These are phyloP conservation scores for Drosophila ananassae DNA, from an alignment of 1,140 invertebrate genomes.

Conservation along the genomic window DNA sequence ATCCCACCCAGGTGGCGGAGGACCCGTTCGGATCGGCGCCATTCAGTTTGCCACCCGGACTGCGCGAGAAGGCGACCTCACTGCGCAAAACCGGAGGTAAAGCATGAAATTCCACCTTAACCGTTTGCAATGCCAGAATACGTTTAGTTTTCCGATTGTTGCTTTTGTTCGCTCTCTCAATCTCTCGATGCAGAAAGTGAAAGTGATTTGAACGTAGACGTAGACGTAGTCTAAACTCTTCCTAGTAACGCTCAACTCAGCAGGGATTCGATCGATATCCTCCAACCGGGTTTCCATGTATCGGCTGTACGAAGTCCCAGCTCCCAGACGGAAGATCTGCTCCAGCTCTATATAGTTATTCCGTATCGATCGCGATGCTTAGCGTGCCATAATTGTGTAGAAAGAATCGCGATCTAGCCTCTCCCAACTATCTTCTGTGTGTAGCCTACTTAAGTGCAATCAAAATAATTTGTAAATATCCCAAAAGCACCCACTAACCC, in stretches of 20 bases:
- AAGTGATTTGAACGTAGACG: conserved; percentile 79
- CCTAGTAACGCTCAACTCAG: conserved; percentile 66
- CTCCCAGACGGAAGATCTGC: conserved; percentile 29
- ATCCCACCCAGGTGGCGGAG: conserved; percentile 84
- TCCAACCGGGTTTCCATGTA: conserved; percentile 14
- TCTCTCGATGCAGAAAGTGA: conserved; percentile 80
- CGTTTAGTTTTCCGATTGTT: conserved; percentile 81
- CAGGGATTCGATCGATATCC: conserved; percentile 25
- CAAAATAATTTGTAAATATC: conserved; percentile 54
- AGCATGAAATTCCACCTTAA: conserved; percentile 85
- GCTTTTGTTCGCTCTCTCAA: conserved; percentile 81
- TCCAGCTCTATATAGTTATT: conserved; percentile 28
- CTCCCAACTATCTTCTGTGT: not conserved
- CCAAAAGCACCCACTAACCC: conserved; percentile 36
- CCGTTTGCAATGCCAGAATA: conserved; percentile 71
- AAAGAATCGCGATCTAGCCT: conserved; percentile 10
- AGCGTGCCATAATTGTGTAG: conserved; percentile 58
- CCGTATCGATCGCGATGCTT: conserved; percentile 20
- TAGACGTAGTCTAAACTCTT: conserved; percentile 79
- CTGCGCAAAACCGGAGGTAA: conserved; percentile 86
- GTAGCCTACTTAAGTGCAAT: conserved; percentile 50
- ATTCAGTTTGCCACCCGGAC: conserved; percentile 89
- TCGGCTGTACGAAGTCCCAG: conserved; percentile 22
- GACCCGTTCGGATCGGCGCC: conserved; percentile 93
- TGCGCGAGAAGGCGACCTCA: conserved; percentile 86